Percentiles rank a stretch among this genome's conserved stretches.
These are phyloP conservation scores for Ochlodes sylvanus DNA, from an alignment of 2,888 invertebrate genomes.

Conservation along the genomic window DNA sequence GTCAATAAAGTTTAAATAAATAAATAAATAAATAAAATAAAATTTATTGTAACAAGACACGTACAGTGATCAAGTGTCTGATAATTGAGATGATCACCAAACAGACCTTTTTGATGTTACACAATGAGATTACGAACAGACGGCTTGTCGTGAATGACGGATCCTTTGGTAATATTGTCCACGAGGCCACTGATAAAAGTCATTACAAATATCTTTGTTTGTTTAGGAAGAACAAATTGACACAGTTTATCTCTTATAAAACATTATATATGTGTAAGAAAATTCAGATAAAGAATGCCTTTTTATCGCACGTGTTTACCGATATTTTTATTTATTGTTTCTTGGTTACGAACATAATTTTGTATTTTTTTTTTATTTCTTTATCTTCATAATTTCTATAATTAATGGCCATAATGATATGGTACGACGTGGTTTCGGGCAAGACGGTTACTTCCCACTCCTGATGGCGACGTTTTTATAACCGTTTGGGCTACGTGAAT, in stretches of 20 bases:
- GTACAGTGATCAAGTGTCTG: too few relatives aligned
- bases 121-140: not conserved
- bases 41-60: too few relatives aligned
- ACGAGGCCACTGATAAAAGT: slow-evolving; percentile 17
- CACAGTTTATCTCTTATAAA: slow-evolving; percentile 25
- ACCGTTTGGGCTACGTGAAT: too few relatives aligned
- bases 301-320: slow-evolving; percentile 25
- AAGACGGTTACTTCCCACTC: too few relatives aligned
- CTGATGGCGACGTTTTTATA: too few relatives aligned
- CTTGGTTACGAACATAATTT: not conserved
- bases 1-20: too few relatives aligned
- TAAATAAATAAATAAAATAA: too few relatives aligned
- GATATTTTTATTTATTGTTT: slow-evolving; percentile 2
- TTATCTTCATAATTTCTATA: not conserved
- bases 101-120: not conserved
- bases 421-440: too few relatives aligned
- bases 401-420: too few relatives aligned
- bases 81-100: too few relatives aligned
- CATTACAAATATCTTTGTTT: slow-evolving; percentile 26
- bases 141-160: not conserved
- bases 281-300: slow-evolving; percentile 20
- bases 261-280: slow-evolving; percentile 25
- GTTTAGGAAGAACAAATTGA: slow-evolving; percentile 29
- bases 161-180: slow-evolving; percentile 11
- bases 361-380: not conserved